Conservation (phyloP, 2,888 invertebrate species). For the Campopleginae sp. region DNA sequence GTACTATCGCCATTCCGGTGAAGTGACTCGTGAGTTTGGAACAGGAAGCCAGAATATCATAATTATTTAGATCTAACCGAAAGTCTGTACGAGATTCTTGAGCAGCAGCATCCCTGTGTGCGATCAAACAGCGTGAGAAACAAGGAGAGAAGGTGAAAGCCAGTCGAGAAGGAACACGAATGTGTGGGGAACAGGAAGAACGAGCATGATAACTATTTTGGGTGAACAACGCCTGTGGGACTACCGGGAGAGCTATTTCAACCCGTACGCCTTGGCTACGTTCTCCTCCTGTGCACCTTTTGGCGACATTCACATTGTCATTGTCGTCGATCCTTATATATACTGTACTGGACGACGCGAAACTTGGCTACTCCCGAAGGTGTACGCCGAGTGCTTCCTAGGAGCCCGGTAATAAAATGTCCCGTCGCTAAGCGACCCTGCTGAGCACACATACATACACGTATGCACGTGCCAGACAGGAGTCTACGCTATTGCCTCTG, state of each 20-base stretch:
- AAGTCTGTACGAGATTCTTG: constrained; percentile 71
- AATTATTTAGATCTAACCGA: constrained; percentile 76
- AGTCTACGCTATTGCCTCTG: constrained; percentile 17
- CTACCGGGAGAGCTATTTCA: constrained; percentile 23
- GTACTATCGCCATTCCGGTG: constrained; percentile 65
- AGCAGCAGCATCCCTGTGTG: constrained; percentile 47
- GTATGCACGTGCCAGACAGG: constrained; percentile 17
- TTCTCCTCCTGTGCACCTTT: constrained; percentile 9
- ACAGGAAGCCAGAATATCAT: constrained; percentile 70
- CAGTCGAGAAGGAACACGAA: constrained; percentile 7
- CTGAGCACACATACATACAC: constrained; percentile 21
- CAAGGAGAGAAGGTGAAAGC: neutral
- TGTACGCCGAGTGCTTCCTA: constrained; percentile 59
- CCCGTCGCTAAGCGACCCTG: constrained; percentile 70
- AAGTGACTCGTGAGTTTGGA: constrained; percentile 33
- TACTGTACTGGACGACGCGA: constrained; percentile 42
- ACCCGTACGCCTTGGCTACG: constrained; percentile 1
- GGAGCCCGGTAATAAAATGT: constrained; percentile 74
- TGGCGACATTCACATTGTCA: constrained; percentile 25
- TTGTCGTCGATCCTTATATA: constrained; percentile 51
- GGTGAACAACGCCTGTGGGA: constrained; percentile 26
- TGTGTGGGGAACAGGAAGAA: constrained; percentile 20
- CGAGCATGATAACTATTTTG: constrained; percentile 34
- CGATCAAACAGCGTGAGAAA: constrained; percentile 29
- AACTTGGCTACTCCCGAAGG: constrained; percentile 62